Conservation (phyloP, 2,113 vertebrate genomes). For the Corythoichthys intestinalis region DNA sequence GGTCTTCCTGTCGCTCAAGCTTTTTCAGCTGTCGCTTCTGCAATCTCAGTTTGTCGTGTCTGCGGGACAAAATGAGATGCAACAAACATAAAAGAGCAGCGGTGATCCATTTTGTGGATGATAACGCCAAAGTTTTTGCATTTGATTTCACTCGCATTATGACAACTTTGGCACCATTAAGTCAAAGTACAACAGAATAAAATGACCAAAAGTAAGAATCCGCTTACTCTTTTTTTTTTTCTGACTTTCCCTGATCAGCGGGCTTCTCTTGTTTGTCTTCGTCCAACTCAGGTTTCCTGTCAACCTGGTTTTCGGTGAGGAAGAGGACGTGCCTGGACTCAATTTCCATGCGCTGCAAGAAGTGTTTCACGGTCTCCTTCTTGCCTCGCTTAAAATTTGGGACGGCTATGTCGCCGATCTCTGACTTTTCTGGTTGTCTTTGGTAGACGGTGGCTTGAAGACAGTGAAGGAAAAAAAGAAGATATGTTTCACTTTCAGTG, state of each 20-base stretch:
- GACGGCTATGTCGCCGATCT: conserved; percentile 61
- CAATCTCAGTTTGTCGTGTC: conserved; percentile 72
- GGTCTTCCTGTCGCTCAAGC: conserved; percentile 62
- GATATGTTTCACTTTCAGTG: background rate
- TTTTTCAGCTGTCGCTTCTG: conserved; percentile 74
- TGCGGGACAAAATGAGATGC: conserved; percentile 39
- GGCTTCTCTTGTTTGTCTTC: conserved; percentile 44
- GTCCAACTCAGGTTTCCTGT: conserved; percentile 76
- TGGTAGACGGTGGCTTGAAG: conserved; percentile 26
- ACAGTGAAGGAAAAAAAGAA: background rate
- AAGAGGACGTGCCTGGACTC: conserved; percentile 80
- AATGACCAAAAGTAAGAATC: too few species aligned
- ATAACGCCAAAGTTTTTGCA: too few species aligned
- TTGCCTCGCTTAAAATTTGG: conserved; percentile 76
- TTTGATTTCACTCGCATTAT: too few species aligned
- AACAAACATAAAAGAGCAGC: background rate
- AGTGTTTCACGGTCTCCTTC: conserved; percentile 73
- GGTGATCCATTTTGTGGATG: too few species aligned
- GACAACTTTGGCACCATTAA: too few species aligned
- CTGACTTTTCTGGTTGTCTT: conserved; percentile 17
- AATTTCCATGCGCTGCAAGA: conserved; percentile 78
- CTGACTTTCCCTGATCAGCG: conserved; percentile 69
- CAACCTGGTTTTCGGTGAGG: conserved; percentile 80
- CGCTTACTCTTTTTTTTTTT: conserved; percentile 83
- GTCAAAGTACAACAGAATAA: too few species aligned